Evolutionary conservation across 2,797 vertebrate species (phyloP).

Genomic region (Mormyrops boulengeri): DNA sequence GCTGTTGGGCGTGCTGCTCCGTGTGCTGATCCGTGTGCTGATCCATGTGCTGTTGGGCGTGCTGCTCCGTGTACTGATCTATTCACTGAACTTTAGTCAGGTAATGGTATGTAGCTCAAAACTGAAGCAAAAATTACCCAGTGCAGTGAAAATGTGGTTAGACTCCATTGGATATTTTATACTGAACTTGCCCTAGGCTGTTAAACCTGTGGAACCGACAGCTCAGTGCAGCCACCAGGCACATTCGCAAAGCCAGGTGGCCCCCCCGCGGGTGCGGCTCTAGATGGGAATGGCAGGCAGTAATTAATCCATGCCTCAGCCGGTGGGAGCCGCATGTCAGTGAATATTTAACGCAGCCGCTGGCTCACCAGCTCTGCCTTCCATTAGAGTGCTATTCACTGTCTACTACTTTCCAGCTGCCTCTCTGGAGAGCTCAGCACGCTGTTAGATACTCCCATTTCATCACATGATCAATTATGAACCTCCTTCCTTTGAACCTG

Average conservation of each 20-base stretch:
- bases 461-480: conserved; percentile 1
- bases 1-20: not conserved
- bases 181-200: not conserved
- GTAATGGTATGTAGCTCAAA: not conserved
- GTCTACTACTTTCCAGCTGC: not conserved
- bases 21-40: too few relatives aligned
- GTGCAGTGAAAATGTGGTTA: not conserved
- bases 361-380: not conserved
- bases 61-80: not conserved
- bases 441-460: not conserved
- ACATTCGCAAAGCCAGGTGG: not conserved
- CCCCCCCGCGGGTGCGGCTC: not conserved
- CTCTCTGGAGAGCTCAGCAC: not conserved
- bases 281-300: not conserved
- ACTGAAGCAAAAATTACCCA: not conserved
- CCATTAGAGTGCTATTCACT: not conserved
- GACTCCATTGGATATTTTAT: not conserved
- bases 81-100: not conserved
- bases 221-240: not conserved
- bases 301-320: conserved; percentile 7
- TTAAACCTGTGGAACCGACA: not conserved
- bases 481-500: not conserved
- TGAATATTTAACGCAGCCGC: conserved; percentile 13
- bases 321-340: not conserved
- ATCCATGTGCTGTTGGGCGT: not conserved